Base-by-base conservation (phyloP, 2,888 invertebrate genomes). In the Polia nebulosa region DNA sequence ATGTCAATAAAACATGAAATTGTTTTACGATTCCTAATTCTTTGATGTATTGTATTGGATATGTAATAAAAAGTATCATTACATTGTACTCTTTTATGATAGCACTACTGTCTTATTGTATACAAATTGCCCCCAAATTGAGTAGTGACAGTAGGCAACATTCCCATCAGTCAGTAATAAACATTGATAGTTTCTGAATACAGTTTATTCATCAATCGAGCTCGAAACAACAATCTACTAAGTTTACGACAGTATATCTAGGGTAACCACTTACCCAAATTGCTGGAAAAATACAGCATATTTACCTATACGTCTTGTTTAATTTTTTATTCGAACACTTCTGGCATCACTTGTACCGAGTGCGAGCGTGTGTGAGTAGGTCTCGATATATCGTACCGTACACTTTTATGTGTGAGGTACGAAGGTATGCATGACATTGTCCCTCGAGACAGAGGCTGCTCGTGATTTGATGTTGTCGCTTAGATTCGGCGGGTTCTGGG, bases 391-490 rank as follows among this genome's bases (percentile, higher is more conserved):
- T 44, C 25, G 22, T 41, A 27, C 25, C 29, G 27, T 27, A 68
- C 3, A 51, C 34, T 71, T 68, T 55, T 61, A 34, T 58, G 52
- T 75, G 52, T 71, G 57, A 60, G 57, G 34, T 45, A 29, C 11
- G 3, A 13, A 65, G 62, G 75, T 64, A 81, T 80, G 72, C 62
- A 69, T 53, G 79, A 60, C 70, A 56, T 53, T 66, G 68, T 75
- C 83, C 80, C 78, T 65, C 66, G 72, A 78, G 83, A 72, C 32
- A 44, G 65, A 51, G 68, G 59, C 39, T 72, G 56, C 49, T 76
- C 67, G 78, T 82, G 86, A 87, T 87, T 87, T 84, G 82, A 81
- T 79, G 83, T 79, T 71, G 82, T 78, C 76, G 77, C 80, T 75
- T 74, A 76, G 78, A 78, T 83, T 80, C 52, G 63, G 72, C 36